These are phyloP conservation scores for Sebastes baramenuke DNA, from an alignment of 2,797 vertebrate species.

Conservation along the genomic window DNA sequence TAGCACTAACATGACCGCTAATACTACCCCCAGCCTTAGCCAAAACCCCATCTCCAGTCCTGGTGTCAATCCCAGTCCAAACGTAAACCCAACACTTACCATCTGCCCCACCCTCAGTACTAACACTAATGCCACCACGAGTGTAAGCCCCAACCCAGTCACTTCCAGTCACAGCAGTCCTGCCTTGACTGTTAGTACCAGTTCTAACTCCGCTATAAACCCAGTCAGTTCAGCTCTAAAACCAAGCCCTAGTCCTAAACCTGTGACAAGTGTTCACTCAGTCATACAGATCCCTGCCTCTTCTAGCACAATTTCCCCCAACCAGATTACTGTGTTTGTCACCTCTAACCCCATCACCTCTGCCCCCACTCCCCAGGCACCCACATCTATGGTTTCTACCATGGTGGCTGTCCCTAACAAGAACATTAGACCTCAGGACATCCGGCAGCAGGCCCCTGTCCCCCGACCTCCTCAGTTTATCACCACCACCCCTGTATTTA, in stretches of 20 bases:
- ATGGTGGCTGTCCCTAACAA: conserved; percentile 91
- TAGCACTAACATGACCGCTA: conserved; percentile 55
- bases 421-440: conserved; percentile 87
- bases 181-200: conserved; percentile 43
- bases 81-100: conserved; percentile 47
- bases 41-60: conserved; percentile 54
- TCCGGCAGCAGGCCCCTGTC: conserved; percentile 81
- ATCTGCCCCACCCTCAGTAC: conserved; percentile 45
- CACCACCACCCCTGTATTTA: conserved; percentile 91
- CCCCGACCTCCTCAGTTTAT: conserved; percentile 89
- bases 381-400: conserved; percentile 88
- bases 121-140: conserved; percentile 65
- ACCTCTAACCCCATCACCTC: conserved; percentile 94
- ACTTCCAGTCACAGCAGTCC: conserved; percentile 56
- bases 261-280: conserved; percentile 82
- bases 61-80: conserved; percentile 51
- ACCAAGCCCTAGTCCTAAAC: conserved; percentile 72
- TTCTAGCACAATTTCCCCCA: conserved; percentile 87
- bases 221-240: conserved; percentile 50
- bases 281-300: conserved; percentile 89
- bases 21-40: conserved; percentile 49
- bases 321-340: conserved; percentile 96
- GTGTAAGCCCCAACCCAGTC: conserved; percentile 52
- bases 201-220: conserved; percentile 43
- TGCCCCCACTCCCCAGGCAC: conserved; percentile 86